Percentiles rank a stretch among this genome's conserved stretches.
Evolutionary conservation across 2,797 vertebrate species (phyloP).

Genomic region (Sebastes trivittatus): DNA sequence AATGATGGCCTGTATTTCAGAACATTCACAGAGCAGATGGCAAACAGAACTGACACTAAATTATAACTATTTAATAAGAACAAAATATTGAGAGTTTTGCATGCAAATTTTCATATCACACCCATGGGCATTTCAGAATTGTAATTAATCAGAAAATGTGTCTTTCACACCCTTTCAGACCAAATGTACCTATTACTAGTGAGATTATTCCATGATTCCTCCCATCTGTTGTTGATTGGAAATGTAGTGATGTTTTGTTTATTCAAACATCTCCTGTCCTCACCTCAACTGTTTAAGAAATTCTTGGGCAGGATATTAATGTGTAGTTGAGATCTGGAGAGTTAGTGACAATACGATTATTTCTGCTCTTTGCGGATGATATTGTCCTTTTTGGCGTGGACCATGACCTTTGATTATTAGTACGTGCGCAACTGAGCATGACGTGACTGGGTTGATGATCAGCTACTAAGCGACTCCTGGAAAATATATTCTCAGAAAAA

Average conservation of each 20-base stretch:
- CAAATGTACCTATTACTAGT: not conserved
- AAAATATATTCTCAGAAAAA: not conserved
- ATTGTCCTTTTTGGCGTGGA: not conserved
- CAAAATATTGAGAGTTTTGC: not conserved
- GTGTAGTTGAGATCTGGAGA: not conserved
- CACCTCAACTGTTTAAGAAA: not conserved
- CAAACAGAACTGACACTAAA: constrained; percentile 10
- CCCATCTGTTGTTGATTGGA: constrained; percentile 15
- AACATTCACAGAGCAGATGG: constrained; percentile 26
- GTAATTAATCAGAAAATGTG: constrained; percentile 31
- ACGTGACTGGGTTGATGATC: not conserved
- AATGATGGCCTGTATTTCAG: constrained; percentile 12
- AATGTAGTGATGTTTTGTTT: not conserved
- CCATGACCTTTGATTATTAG: not conserved
- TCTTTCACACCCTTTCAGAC: constrained; percentile 17
- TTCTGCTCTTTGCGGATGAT: not conserved
- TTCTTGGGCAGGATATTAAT: not conserved
- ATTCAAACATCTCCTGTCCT: not conserved
- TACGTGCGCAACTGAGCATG: not conserved
- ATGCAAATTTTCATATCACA: constrained; percentile 9
- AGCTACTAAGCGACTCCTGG: not conserved
- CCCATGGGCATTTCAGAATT: not conserved
- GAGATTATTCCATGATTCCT: not conserved
- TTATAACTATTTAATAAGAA: constrained; percentile 23
- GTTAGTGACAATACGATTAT: not conserved